Base-by-base conservation (phyloP, 2,113 vertebrate species). In the Phocoena sinus region DNA sequence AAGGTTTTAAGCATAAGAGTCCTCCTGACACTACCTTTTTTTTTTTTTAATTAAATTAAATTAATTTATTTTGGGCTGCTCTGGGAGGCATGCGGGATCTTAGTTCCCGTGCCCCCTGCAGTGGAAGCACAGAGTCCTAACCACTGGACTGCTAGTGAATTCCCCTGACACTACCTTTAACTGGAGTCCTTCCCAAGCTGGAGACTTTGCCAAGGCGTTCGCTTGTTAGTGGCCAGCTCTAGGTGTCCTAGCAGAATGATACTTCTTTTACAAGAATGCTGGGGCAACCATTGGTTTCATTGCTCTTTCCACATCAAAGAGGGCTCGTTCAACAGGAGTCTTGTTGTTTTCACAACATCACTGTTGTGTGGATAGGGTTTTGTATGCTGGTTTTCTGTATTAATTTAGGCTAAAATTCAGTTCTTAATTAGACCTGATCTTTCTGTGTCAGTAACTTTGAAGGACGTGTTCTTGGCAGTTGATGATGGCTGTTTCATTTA, bases 341-440 rank as follows among this genome's bases (percentile, higher is more conserved):
- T 67, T 90, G 56, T 88, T 88, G 56, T 88, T 88, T 96, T 91
- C 58, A 70, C 25, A 63, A 63, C 2, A 62, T 85, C 31, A 65
- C 63, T 79, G 3, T 84, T 71, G 25, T 71, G 63, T 93, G 62
- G 47, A 10, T 85, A 88, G 47, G 79, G 53, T 96, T 90, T 77
- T 87, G 26, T 6, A 53, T 28, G 33, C 81, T 91, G 33, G 17
- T 50, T 91, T 14, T 95, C 60, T 91, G 21, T 74, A 44, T 89
- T 92, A 92, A 92, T 85, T 94, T 92, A 81, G 63, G 73, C 28
- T 92, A 70, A 80, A 95, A 79, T 92, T 70, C 31, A 81, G 2
- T 93, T 93, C 67, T 76, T 91, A 90, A 93, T 73, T 93, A 93
- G 13, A 67, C 12, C 18, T 81, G 14, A 65, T 93, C 58, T 76